These are phyloP conservation scores for Natrix natrix DNA, from an alignment of 2,797 vertebrate genomes.

Conservation along the genomic window DNA sequence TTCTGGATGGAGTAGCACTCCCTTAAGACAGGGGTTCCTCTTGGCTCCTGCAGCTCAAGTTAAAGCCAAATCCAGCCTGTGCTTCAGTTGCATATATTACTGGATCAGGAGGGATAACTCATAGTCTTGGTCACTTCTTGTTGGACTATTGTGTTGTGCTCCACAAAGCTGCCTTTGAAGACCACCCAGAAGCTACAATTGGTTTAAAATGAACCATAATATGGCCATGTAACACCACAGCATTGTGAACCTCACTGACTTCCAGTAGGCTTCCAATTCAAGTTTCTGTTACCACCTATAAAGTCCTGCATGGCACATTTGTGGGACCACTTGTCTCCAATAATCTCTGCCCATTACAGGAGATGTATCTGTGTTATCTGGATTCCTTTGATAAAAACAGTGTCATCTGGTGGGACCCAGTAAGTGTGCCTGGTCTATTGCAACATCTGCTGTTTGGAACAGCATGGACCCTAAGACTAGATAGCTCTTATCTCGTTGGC, in stretches of 20 bases:
- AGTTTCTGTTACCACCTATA: not conserved
- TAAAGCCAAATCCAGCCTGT: not conserved
- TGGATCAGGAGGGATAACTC: not conserved
- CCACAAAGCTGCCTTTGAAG: not conserved
- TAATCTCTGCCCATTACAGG: not conserved
- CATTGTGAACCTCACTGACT: not conserved
- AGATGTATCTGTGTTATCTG: not conserved
- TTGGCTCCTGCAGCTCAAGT: not conserved
- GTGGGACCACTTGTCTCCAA: not conserved
- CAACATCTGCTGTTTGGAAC: not conserved
- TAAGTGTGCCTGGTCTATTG: not conserved
- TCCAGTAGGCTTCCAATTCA: not conserved
- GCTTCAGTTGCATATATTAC: not conserved
- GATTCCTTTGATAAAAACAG: not conserved
- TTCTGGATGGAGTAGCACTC: not conserved
- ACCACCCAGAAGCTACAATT: not conserved
- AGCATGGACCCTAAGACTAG: not conserved
- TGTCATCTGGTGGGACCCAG: not conserved
- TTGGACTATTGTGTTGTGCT: not conserved
- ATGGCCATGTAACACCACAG: not conserved
- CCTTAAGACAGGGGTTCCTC: not conserved
- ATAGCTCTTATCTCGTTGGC: not conserved
- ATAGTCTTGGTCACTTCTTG: not conserved
- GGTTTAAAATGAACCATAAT: not conserved
- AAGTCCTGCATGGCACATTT: not conserved